phyloP scores from a whole-genome alignment of 2,113 vertebrate species.

The Plecotus auritus region DNA sequence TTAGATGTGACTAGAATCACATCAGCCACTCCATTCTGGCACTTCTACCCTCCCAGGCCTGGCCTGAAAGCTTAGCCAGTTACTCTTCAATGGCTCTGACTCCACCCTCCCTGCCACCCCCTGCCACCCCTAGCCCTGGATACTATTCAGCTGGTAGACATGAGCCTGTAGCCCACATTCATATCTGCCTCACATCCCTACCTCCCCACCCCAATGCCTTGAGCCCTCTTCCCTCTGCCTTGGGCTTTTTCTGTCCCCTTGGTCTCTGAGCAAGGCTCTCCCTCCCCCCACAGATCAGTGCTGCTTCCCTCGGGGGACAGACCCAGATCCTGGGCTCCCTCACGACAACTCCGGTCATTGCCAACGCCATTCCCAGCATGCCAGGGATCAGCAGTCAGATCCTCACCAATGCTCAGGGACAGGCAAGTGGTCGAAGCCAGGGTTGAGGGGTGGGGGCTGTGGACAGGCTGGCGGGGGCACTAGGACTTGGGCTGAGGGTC shows the following conservation, averaged over 20 bases:
- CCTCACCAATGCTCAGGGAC: constrained; percentile 95
- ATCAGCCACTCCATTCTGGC: background rate
- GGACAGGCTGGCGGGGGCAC: background rate
- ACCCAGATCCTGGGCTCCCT: constrained; percentile 93
- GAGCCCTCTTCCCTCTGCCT: background rate
- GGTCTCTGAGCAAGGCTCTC: constrained; percentile 62
- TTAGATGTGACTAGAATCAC: background rate
- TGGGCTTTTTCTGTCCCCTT: background rate
- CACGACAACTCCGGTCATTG: constrained; percentile 89
- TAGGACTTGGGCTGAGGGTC: background rate
- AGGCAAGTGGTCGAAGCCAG: constrained; percentile 82
- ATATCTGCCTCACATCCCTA: background rate
- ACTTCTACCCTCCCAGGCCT: background rate
- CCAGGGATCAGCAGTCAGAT: constrained; percentile 93
- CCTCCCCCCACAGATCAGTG: constrained; percentile 85
- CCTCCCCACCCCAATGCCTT: background rate
- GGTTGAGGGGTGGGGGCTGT: background rate
- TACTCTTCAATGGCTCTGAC: background rate
- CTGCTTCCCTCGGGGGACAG: constrained; percentile 90
- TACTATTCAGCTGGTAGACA: background rate
- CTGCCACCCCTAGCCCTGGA: background rate
- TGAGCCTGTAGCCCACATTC: background rate
- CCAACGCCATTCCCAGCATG: constrained; percentile 89
- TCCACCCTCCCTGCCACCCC: background rate
- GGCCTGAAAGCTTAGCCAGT: background rate